phyloP scores from a whole-genome alignment of 2,113 vertebrate genomes.

The Tauraco erythrolophus region DNA sequence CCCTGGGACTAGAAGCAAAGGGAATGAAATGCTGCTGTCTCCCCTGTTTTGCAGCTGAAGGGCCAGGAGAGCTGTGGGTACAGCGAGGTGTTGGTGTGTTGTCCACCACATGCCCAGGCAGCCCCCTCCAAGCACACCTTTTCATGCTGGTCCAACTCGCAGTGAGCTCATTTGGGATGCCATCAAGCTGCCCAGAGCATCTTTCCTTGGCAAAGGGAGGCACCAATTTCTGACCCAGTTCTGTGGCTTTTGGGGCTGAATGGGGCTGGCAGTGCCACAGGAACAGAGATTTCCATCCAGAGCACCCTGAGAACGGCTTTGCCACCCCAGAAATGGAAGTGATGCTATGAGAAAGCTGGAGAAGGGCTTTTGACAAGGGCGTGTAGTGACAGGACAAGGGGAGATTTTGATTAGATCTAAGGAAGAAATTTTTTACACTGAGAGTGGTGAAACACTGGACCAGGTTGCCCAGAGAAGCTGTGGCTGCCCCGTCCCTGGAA shows the following conservation, averaged over 20 bases:
- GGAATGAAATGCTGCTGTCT: background rate
- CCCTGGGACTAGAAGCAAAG: background rate
- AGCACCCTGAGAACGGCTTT: background rate
- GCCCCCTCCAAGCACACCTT: background rate
- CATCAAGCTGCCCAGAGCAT: background rate
- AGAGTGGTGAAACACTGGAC: too few species aligned
- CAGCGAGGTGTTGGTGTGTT: rapidly evolving
- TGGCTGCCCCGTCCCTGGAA: too few species aligned
- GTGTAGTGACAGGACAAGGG: too few species aligned
- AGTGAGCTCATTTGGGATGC: background rate
- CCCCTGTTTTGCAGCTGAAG: background rate
- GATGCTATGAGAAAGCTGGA: background rate
- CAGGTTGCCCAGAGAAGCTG: too few species aligned
- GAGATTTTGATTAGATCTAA: too few species aligned
- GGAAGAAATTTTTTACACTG: too few species aligned
- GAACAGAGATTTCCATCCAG: background rate
- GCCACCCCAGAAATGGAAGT: too few species aligned
- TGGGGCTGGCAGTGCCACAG: background rate
- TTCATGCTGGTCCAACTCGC: background rate
- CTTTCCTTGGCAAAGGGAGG: background rate
- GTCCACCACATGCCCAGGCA: background rate
- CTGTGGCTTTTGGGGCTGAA: background rate
- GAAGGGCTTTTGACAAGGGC: too few species aligned
- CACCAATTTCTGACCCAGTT: background rate
- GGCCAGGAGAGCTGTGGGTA: background rate